Evolutionary conservation across 2,888 invertebrate genomes (phyloP).

Genomic region (Atrina japonica): DNA sequence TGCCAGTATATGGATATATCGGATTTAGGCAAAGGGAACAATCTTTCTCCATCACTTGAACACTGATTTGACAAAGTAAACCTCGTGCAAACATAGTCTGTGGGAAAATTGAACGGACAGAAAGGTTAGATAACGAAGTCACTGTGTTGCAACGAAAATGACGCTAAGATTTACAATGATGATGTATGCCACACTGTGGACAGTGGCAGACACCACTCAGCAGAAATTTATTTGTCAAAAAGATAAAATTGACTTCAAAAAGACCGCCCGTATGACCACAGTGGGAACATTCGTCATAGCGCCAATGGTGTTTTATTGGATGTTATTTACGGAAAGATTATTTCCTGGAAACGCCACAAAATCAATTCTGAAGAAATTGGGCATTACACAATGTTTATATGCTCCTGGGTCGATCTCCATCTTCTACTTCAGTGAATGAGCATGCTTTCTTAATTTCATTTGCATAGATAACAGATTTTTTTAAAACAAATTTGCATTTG

Average conservation of each 20-base stretch:
- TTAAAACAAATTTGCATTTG: too few species aligned
- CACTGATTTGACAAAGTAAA: too few species aligned
- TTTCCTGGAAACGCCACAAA: constrained; percentile 48
- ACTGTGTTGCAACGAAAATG: too few species aligned
- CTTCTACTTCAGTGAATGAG: constrained; percentile 62
- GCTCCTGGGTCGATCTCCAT: constrained; percentile 54
- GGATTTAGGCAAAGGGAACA: too few species aligned
- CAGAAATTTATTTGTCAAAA: constrained; percentile 44
- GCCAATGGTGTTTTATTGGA: constrained; percentile 61
- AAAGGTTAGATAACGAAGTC: too few species aligned
- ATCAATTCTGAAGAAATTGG: constrained; percentile 50
- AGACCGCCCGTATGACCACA: constrained; percentile 52
- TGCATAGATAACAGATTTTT: too few species aligned
- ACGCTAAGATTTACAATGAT: constrained; percentile 40
- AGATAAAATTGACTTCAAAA: constrained; percentile 46
- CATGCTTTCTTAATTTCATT: too few species aligned
- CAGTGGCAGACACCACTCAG: constrained; percentile 47
- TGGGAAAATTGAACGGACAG: too few species aligned
- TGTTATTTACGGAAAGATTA: constrained; percentile 47
- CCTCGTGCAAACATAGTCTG: too few species aligned
- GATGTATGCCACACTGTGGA: constrained; percentile 48
- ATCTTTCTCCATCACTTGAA: too few species aligned
- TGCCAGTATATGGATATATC: too few species aligned
- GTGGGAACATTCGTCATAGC: constrained; percentile 57
- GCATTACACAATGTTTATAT: constrained; percentile 50